Percentiles rank a stretch among this genome's conserved stretches.
These are phyloP conservation scores for Odontophorus gujanensis DNA, from an alignment of 2,113 vertebrate genomes.

Conservation along the genomic window DNA sequence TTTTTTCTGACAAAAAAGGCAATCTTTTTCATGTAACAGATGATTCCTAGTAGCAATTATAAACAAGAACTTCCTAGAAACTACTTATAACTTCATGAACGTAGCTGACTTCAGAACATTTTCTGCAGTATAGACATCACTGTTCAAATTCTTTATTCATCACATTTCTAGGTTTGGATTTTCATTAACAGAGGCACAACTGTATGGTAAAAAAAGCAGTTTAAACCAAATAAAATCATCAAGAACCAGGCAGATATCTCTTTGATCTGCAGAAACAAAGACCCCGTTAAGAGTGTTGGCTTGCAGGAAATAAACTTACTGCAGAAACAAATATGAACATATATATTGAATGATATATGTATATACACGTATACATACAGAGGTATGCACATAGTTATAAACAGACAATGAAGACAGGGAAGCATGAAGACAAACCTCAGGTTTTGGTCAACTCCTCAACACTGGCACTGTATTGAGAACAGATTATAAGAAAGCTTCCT, in stretches of 20 bases:
- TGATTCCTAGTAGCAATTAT: not conserved
- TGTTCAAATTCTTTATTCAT: not conserved
- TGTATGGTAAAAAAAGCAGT: not conserved
- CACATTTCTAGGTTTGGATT: not conserved
- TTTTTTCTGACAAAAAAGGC: no score
- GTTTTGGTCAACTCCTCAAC: not conserved
- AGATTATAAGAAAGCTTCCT: not conserved
- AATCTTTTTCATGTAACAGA: no score
- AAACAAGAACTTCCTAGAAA: slow-evolving; percentile 5
- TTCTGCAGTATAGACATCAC: not conserved
- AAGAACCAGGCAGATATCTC: not conserved
- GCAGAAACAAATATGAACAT: not conserved
- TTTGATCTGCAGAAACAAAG: not conserved
- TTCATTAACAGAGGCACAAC: not conserved
- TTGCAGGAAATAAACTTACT: not conserved
- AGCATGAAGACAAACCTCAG: slow-evolving; percentile 46
- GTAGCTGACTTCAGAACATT: not conserved
- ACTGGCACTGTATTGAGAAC: not conserved
- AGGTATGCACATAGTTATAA: not conserved
- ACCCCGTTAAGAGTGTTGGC: not conserved
- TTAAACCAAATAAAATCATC: not conserved
- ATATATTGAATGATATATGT: not conserved
- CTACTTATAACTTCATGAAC: not conserved
- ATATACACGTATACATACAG: not conserved
- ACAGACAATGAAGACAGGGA: slow-evolving; percentile 64